Base-by-base conservation (phyloP, 2,888 invertebrate genomes). In the Pemphredon lugubris region DNA sequence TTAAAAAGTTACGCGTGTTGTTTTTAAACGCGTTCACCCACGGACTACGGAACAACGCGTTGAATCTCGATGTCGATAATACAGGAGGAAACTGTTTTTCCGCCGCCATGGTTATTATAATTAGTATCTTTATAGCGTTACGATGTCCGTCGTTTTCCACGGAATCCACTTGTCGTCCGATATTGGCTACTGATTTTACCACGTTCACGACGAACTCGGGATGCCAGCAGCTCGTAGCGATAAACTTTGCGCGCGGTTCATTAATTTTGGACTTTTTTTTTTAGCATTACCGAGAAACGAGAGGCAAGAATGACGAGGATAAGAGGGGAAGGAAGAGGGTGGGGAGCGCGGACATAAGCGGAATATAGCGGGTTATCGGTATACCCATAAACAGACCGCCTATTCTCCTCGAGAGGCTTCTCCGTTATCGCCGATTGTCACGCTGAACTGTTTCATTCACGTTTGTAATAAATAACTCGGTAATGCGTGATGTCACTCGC, bases 171-270 rank as follows among this genome's bases (percentile, higher is more conserved):
- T 50, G 34, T 11, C 30, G 37, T 23, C 58, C 14, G 50, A 13
- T 53, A 57, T 71, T 42, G 42, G 34, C 18, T 54, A 34, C 58
- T 18, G 16, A 37, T 14, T 13, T 20, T 44, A 37, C 53, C 34
- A 30, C 48, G 63, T 60, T 59, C 50, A 54, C 50, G 55, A 48
- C 14, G 44, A 6, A 13, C 32, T 39, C 54, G 6, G 21, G 45
- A 13, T 44, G 55, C 32, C 37, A 42, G n/a, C 53, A 39, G n/a
- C 57, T 60, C 71, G 55, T 54, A 39, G 75, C 76, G 87, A 87
- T 87, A 87, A 87, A 86, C 83, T 83, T 71, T 73, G 66, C 45
- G 45, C 65, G 51, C 71, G 73, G 83, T 83, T 87, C 82, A 83
- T 75, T 83, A 82, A 84, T 84, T 84, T 84, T 68, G 78, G 71